These are phyloP conservation scores for Mimumesa dahlbomi DNA, from an alignment of 2,888 invertebrate genomes.

Conservation along the genomic window DNA sequence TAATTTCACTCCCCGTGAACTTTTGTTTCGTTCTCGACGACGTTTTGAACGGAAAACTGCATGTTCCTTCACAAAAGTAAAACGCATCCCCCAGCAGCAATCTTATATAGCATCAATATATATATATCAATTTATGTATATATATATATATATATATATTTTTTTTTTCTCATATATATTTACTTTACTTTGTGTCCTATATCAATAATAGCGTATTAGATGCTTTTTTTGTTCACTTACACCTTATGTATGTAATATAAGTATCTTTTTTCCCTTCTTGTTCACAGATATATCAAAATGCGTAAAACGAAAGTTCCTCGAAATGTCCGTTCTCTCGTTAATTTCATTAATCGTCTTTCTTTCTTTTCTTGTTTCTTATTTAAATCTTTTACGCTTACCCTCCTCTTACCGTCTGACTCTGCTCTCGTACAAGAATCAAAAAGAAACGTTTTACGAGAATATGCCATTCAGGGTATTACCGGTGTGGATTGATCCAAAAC, in stretches of 20 bases:
- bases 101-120: conserved; percentile 73
- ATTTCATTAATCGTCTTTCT: not conserved
- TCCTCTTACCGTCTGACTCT: conserved; percentile 27
- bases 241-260: conserved; percentile 78
- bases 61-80: conserved; percentile 49
- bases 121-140: conserved; percentile 74
- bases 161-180: conserved; percentile 72
- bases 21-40: conserved; percentile 60
- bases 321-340: conserved; percentile 61
- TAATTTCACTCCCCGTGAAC: conserved; percentile 53
- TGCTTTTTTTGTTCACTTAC: conserved; percentile 78
- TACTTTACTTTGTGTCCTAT: conserved; percentile 76
- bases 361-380: too few species aligned
- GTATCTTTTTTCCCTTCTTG: conserved; percentile 73
- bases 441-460: conserved; percentile 71
- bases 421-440: conserved; percentile 62
- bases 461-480: conserved; percentile 91
- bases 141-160: conserved; percentile 63
- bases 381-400: conserved; percentile 21
- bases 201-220: conserved; percentile 77
- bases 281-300: conserved; percentile 77
- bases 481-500: conserved; percentile 79
- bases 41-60: conserved; percentile 59
- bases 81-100: conserved; percentile 75
- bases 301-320: conserved; percentile 76